These are phyloP conservation scores for Nematolebias whitei DNA, from an alignment of 2,113 vertebrate genomes.

Conservation along the genomic window DNA sequence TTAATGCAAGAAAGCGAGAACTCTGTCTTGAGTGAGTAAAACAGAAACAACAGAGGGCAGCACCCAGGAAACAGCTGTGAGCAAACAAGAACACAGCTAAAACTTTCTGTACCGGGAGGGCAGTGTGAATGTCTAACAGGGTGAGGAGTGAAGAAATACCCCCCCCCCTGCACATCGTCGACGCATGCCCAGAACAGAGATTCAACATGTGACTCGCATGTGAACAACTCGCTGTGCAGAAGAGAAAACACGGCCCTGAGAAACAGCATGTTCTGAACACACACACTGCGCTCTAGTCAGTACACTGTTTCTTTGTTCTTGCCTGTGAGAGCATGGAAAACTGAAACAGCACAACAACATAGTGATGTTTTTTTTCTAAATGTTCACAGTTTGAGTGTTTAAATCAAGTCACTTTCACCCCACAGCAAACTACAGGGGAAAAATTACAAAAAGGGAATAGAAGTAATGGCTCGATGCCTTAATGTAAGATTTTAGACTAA, in stretches of 20 bases:
- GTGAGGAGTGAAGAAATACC: constrained; percentile 27
- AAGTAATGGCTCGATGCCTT: no score
- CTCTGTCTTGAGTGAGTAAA: constrained; percentile 1
- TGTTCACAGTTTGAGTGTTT: constrained; percentile 5
- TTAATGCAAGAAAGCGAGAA: neutral
- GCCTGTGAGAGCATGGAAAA: constrained; percentile 1
- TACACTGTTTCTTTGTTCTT: no score
- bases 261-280: constrained; percentile 15
- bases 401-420: neutral
- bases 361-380: constrained; percentile 22
- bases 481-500: no score
- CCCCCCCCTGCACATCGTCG: no score
- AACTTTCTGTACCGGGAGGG: constrained; percentile 7
- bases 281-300: constrained; percentile 5
- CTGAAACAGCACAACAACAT: constrained; percentile 9
- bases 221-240: constrained; percentile 12
- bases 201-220: constrained; percentile 58
- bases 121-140: neutral
- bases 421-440: no score
- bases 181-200: constrained; percentile 58
- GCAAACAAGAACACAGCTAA: constrained; percentile 12
- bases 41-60: no score
- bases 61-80: neutral
- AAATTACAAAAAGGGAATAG: neutral
- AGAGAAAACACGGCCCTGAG: constrained; percentile 15